Evolutionary conservation across 1,140 invertebrate genomes (phyloP).

Genomic region (Calephelis virginiensis): DNA sequence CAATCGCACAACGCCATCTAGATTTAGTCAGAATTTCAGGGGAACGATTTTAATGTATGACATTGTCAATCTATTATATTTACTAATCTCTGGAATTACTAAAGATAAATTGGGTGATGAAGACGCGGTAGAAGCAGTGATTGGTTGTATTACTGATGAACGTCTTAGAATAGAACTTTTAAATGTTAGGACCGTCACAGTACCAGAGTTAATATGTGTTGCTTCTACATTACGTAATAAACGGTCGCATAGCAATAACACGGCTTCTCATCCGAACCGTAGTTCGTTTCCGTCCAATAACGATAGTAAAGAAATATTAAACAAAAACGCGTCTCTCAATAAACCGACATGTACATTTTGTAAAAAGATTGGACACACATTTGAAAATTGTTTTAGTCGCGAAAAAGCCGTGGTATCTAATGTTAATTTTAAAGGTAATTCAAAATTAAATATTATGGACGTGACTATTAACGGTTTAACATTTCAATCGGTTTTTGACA

Average conservation of each 20-base stretch:
- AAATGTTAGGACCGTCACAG: slow-evolving; percentile 31
- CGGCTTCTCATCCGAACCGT: not conserved
- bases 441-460: slow-evolving; percentile 22
- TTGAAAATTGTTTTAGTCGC: slow-evolving; percentile 34
- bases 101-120: slow-evolving; percentile 30
- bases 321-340: not conserved
- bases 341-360: slow-evolving; percentile 22
- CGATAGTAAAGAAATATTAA: slow-evolving; percentile 9
- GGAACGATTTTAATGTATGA: no score
- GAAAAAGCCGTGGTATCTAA: slow-evolving; percentile 27
- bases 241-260: slow-evolving; percentile 17
- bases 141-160: slow-evolving; percentile 27
- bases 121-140: slow-evolving; percentile 34
- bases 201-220: slow-evolving; percentile 38
- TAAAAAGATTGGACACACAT: slow-evolving; percentile 29
- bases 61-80: no score
- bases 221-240: slow-evolving; percentile 34
- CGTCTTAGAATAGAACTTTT: slow-evolving; percentile 34
- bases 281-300: not conserved
- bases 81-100: no score
- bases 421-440: slow-evolving; percentile 28
- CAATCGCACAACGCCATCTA: no score
- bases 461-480: slow-evolving; percentile 23
- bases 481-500: slow-evolving; percentile 36
- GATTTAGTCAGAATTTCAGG: no score